A percentile compares a stretch with the other conserved stretches of the same genome.
phyloP scores from a whole-genome alignment of 2,888 invertebrate genomes.

The Dione juno region DNA sequence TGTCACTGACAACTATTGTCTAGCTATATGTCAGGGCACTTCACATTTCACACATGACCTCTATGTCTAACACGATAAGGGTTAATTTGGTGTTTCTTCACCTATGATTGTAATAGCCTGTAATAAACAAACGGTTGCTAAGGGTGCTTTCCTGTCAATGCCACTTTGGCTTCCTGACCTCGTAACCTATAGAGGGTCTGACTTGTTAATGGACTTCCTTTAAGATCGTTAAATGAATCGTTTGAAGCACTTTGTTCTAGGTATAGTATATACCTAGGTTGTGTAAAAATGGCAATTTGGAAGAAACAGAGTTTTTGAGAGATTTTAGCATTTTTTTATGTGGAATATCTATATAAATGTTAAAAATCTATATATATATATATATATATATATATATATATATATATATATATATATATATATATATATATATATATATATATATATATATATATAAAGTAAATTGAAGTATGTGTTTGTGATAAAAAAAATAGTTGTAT shows the following conservation, averaged over 20 bases:
- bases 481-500: too few relatives aligned
- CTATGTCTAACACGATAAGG: slow-evolving; percentile 11
- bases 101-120: background rate
- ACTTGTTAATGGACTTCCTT: background rate
- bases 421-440: background rate
- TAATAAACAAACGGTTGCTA: slow-evolving; percentile 35
- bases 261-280: background rate
- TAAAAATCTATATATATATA: too few relatives aligned
- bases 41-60: background rate
- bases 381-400: background rate
- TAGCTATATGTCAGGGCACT: background rate
- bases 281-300: too few relatives aligned
- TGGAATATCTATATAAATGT: too few relatives aligned
- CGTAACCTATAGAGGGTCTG: slow-evolving; percentile 23
- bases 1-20: slow-evolving; percentile 11
- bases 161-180: slow-evolving; percentile 27
- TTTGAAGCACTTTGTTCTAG: background rate
- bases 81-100: slow-evolving; percentile 7
- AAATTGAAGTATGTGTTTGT: too few relatives aligned
- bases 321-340: too few relatives aligned
- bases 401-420: background rate
- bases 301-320: too few relatives aligned
- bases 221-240: background rate
- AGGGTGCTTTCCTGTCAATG: slow-evolving; percentile 37
- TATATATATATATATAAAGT: background rate